These are phyloP conservation scores for Oplegnathus fasciatus DNA, from an alignment of 2,113 vertebrate genomes.

Conservation along the genomic window DNA sequence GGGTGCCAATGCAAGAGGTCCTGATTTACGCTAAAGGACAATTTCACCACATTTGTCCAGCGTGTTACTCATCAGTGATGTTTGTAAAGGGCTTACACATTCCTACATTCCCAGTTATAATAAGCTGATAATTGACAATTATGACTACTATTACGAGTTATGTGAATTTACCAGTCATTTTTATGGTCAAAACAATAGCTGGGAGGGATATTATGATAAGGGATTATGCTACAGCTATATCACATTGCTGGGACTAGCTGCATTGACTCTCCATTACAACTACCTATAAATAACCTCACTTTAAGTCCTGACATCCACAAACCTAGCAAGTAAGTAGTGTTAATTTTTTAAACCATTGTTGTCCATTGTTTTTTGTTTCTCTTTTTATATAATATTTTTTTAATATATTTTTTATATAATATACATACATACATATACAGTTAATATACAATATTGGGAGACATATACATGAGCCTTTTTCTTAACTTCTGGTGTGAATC, in stretches of 20 bases:
- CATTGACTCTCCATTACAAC: no score
- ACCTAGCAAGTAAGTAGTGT: background rate
- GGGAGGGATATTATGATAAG: background rate
- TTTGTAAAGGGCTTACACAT: background rate
- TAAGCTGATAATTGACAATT: background rate
- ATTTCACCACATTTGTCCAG: background rate
- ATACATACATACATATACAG: no score
- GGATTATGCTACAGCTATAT: background rate
- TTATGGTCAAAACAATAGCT: background rate
- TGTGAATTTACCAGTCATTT: background rate
- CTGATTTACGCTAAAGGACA: background rate
- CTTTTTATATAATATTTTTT: no score
- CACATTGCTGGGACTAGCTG: background rate
- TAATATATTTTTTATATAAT: no score
- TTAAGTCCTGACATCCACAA: background rate
- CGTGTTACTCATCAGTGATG: background rate
- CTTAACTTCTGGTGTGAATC: slow-evolving; percentile 6
- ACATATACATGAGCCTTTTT: background rate
- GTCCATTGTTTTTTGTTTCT: background rate
- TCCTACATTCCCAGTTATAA: background rate
- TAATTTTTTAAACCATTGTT: background rate
- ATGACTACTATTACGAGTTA: no score
- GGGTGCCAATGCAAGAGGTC: no score
- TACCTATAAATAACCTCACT: no score
- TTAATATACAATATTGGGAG: background rate